A percentile compares a stretch with the other conserved stretches of the same genome.
Conservation (phyloP, 2,888 invertebrate species). For the Lasioglossum zephyrum region DNA sequence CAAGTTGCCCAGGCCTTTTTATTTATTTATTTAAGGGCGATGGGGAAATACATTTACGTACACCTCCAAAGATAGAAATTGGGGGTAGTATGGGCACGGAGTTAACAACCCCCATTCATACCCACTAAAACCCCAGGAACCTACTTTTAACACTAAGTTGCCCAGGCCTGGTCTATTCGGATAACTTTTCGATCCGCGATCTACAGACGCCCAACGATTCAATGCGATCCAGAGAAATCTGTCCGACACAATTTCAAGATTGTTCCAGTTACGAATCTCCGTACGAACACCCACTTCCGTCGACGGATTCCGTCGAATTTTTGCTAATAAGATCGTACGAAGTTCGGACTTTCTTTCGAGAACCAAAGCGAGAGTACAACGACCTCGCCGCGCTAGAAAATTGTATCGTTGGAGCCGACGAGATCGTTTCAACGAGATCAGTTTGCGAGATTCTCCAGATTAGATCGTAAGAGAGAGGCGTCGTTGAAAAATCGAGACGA, state of each 20-base stretch:
- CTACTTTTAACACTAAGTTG: no score
- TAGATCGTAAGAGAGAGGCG: slow-evolving; percentile 26
- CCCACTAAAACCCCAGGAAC: no score
- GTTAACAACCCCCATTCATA: no score
- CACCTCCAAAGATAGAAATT: no score
- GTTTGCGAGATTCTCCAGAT: slow-evolving; percentile 35
- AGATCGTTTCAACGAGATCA: slow-evolving; percentile 19
- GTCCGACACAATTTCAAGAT: not conserved
- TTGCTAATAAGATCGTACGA: not conserved
- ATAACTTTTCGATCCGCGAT: not conserved
- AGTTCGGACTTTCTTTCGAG: not conserved
- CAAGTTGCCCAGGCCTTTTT: no score
- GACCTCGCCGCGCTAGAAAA: not conserved
- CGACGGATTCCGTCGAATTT: not conserved
- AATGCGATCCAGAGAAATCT: not conserved
- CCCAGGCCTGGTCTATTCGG: no score
- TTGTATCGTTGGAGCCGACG: not conserved
- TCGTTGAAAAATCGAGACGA: slow-evolving; percentile 17
- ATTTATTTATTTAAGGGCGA: no score
- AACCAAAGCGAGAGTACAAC: no score
- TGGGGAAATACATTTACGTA: no score
- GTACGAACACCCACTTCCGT: not conserved
- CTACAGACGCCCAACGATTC: not conserved
- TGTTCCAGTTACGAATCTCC: not conserved
- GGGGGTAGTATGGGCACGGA: no score